Conservation (phyloP, 1,140 invertebrate genomes). For the Diplogasteroides magnus region DNA sequence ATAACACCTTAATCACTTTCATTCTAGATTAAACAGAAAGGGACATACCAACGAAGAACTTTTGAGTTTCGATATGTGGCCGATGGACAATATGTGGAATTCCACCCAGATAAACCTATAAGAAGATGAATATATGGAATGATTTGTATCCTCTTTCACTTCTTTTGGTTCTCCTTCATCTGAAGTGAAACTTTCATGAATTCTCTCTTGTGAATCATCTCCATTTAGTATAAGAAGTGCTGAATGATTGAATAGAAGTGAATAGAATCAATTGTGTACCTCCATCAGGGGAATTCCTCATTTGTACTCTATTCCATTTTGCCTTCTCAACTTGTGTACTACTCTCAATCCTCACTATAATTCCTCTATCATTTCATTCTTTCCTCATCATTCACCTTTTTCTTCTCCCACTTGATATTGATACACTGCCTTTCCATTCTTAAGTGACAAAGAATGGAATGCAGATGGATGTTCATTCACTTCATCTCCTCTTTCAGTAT, state of each 20-base stretch:
- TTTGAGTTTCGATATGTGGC: not conserved
- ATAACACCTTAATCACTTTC: not conserved
- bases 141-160: not conserved
- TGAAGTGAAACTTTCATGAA: not conserved
- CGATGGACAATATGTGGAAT: not conserved
- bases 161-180: not conserved
- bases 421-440: constrained; percentile 38
- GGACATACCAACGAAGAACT: not conserved
- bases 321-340: not conserved
- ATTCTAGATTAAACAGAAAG: not conserved
- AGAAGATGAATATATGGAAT: not conserved
- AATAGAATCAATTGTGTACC: not conserved
- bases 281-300: not conserved
- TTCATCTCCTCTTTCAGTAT: constrained; percentile 27
- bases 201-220: not conserved
- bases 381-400: constrained; percentile 17
- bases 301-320: not conserved
- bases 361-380: not conserved
- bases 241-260: not conserved
- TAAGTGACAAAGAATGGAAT: constrained; percentile 13
- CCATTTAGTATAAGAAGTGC: not conserved
- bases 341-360: not conserved
- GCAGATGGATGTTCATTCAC: constrained; percentile 1
- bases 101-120: not conserved
- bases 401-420: constrained; percentile 38